Conservation (phyloP, 92 coral and sea anemone species). For the Hydrozoanthus gracilis region DNA sequence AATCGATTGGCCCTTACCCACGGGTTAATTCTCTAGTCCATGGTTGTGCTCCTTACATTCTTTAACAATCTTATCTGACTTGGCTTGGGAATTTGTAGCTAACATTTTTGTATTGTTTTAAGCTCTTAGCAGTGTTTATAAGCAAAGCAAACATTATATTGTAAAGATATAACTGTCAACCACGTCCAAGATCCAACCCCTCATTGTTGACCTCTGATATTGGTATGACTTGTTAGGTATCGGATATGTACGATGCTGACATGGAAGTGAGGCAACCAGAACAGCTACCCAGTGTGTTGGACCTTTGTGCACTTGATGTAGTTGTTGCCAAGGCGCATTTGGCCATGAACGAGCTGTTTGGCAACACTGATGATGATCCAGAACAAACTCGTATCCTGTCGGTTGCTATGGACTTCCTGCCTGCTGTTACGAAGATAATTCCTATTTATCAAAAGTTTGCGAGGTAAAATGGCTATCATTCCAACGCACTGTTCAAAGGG, state of each 20-base stretch:
- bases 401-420: slow-evolving; percentile 77
- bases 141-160: too few relatives aligned
- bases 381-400: slow-evolving; percentile 76
- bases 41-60: too few relatives aligned
- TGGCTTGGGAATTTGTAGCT: too few relatives aligned
- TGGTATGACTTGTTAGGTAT: slow-evolving; percentile 49
- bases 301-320: slow-evolving; percentile 78
- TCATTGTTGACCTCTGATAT: neutral
- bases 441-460: slow-evolving; percentile 87
- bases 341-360: slow-evolving; percentile 71
- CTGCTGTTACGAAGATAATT: slow-evolving; percentile 72
- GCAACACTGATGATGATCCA: slow-evolving; percentile 83
- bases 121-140: too few relatives aligned
- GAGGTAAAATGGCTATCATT: slow-evolving; percentile 57
- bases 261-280: slow-evolving; percentile 60
- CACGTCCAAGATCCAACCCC: too few relatives aligned
- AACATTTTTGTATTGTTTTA: too few relatives aligned
- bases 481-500: too few relatives aligned
- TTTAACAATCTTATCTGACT: too few relatives aligned
- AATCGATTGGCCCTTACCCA: too few relatives aligned
- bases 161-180: too few relatives aligned
- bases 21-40: too few relatives aligned
- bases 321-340: slow-evolving; percentile 81
- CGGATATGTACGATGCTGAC: slow-evolving; percentile 47
- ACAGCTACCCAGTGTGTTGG: slow-evolving; percentile 83